Evolutionary conservation across 2,113 vertebrate genomes (phyloP), one percentile per base, ranked within the genome.

Genomic region (Blennius ocellaris): DNA sequence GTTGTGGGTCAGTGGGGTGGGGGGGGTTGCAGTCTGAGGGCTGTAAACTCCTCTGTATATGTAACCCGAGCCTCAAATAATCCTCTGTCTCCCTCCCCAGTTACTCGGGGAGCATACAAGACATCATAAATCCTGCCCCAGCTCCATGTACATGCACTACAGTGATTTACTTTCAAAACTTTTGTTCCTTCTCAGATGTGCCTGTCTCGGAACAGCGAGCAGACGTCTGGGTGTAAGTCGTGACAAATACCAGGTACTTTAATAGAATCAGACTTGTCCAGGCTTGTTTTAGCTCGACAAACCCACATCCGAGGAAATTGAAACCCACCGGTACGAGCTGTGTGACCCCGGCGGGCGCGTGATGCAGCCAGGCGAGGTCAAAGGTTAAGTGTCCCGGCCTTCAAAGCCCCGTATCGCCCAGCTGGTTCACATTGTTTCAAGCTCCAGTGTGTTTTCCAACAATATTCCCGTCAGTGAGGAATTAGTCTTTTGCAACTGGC

Each of bases 51-150:
- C 17, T 62, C 56, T 81, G 76, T 84, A 59, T 48, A 62, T 89
- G 86, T 89, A 85, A 89, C 69, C 72, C 10, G 86, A 92, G 68
- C 79, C 78, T 84, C 53, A 64, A 82, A 84, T 90, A 88, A 87
- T 90, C 85, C 83, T 44, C 6, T 1, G 16, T 74, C 74, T 16
- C 51, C 70, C 76, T 43, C 37, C 67, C 49, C 7, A 58, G 64
- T 81, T 78, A 62, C 74, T 80, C 64, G 10, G 54, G 62, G 55
- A 80, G 70, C 15, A 70, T 84, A 78, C 85, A 71, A 64, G 73
- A 69, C 62, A 60, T 73, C 79, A 78, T 90, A 89, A 91, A 90
- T 89, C 84, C 74, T 59, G 38, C 62, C 21, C 11, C 0, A 50
- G 61, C 69, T 67, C 68, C 82, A 69, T 81, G 78, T 81, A 30